These are phyloP conservation scores for Ptyas mucosa DNA, from an alignment of 2,113 vertebrate genomes.

Conservation along the genomic window DNA sequence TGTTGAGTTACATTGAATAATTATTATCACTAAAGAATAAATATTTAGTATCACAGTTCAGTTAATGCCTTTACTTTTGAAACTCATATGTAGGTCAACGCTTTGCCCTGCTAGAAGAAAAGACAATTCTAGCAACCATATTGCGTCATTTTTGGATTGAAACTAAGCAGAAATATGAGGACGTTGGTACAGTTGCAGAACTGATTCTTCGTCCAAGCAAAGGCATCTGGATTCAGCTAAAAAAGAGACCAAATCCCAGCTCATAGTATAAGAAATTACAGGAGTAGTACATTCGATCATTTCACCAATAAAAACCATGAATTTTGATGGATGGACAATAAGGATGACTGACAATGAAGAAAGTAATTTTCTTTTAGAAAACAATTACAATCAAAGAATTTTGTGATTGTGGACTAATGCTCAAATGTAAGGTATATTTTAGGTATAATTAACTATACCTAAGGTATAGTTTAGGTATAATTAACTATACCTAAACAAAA, in stretches of 20 bases:
- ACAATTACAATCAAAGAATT: not conserved
- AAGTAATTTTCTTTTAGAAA: not conserved
- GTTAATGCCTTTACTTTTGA: not conserved
- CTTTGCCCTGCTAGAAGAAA: constrained; percentile 93
- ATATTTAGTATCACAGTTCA: not conserved
- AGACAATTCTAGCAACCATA: constrained; percentile 79
- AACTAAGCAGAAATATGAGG: constrained; percentile 78
- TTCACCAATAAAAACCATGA: not conserved
- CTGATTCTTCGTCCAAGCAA: constrained; percentile 85
- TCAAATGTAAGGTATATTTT: too few relatives aligned
- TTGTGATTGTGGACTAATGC: not conserved
- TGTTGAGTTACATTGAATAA: not conserved
- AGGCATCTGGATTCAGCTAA: constrained; percentile 85
- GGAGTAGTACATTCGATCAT: not conserved
- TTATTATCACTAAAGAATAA: not conserved
- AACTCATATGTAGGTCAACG: constrained; percentile 78
- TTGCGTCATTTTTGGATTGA: constrained; percentile 82
- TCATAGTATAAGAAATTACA: constrained; percentile 31
- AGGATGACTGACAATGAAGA: not conserved
- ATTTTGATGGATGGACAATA: not conserved
- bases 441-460: not conserved
- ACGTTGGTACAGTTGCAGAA: constrained; percentile 77
- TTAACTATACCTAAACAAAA: not conserved
- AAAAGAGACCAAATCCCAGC: constrained; percentile 59
- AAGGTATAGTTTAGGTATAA: too few relatives aligned